phyloP scores from a whole-genome alignment of 2,888 invertebrate genomes.

The Caenorhabditis virilis region DNA sequence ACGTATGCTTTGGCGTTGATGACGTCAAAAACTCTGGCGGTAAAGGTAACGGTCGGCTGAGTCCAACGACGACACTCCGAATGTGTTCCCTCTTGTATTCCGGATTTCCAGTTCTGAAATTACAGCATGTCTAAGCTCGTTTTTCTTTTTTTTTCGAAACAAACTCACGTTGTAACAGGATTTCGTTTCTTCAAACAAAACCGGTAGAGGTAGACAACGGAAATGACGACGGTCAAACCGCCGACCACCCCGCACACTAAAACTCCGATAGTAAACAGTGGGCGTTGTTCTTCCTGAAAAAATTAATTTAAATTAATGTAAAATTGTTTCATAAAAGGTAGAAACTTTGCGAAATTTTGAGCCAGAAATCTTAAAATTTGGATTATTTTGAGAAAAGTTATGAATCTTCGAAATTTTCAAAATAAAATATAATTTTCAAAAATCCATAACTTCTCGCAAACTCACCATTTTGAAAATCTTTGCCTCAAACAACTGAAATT shows the following conservation, averaged over 20 bases:
- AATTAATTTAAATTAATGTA: background rate
- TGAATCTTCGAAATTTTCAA: background rate
- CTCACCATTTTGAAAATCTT: background rate
- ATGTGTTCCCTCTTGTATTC: slow-evolving; percentile 57
- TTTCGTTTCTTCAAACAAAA: slow-evolving; percentile 55
- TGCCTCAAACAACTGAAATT: background rate
- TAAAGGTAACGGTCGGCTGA: slow-evolving; percentile 56
- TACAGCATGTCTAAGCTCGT: background rate
- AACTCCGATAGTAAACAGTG: slow-evolving; percentile 58
- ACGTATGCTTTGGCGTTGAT: slow-evolving; percentile 35
- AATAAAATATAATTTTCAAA: no score
- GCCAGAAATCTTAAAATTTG: background rate
- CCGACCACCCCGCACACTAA: slow-evolving; percentile 61
- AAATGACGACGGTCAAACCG: slow-evolving; percentile 59
- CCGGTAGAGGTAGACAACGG: slow-evolving; percentile 59
- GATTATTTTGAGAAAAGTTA: background rate
- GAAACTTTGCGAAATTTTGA: background rate
- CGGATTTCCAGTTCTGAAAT: slow-evolving; percentile 53
- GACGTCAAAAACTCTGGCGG: slow-evolving; percentile 38
- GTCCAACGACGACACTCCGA: slow-evolving; percentile 46
- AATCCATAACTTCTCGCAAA: no score
- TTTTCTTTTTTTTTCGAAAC: background rate
- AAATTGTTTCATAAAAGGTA: background rate
- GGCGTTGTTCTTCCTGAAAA: slow-evolving; percentile 53
- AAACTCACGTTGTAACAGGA: slow-evolving; percentile 52